Conservation (phyloP, 2,797 vertebrate species). For the Sylvia borin region DNA sequence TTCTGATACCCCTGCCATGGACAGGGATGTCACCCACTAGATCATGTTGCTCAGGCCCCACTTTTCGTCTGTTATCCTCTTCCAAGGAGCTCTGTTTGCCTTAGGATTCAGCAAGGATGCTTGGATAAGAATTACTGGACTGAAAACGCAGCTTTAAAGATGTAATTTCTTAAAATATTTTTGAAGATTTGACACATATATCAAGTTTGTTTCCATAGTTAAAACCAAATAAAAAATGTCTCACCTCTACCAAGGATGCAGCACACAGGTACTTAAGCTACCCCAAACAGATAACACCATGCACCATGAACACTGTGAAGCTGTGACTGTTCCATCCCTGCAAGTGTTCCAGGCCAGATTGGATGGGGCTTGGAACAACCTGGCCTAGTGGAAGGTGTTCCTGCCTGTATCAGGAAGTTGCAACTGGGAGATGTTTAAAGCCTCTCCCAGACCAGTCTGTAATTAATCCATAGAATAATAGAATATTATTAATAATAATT, state of each 20-base stretch:
- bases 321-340: background rate
- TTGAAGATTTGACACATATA: background rate
- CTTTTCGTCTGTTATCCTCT: background rate
- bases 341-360: background rate
- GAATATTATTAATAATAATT: no score
- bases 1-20: background rate
- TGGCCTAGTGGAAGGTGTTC: background rate
- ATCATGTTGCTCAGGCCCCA: background rate
- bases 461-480: no score
- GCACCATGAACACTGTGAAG: background rate
- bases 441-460: background rate
- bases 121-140: background rate
- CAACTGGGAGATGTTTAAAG: background rate
- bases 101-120: background rate
- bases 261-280: background rate
- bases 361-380: background rate
- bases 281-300: background rate
- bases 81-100: background rate
- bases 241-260: background rate
- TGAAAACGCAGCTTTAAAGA: background rate
- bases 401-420: fast-evolving
- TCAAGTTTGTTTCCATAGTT: background rate
- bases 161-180: background rate
- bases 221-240: background rate
- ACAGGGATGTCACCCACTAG: background rate